Conservation (phyloP, 2,888 invertebrate species). For the Ichneumon xanthorius region DNA sequence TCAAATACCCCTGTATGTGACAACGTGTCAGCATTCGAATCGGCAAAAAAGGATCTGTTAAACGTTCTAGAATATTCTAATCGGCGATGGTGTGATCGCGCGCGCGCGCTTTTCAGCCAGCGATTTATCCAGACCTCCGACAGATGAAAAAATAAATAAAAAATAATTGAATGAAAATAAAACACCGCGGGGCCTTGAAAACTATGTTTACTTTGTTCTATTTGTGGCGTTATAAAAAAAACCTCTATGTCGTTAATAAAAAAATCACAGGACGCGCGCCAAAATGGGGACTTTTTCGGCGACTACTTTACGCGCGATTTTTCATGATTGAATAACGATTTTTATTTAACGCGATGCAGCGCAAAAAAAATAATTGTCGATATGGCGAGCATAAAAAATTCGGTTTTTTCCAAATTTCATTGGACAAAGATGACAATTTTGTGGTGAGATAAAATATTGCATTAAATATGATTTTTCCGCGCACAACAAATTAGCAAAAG, state of each 20-base stretch:
- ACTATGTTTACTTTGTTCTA: conserved; percentile 66
- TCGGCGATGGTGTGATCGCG: conserved; percentile 31
- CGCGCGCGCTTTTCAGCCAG: conserved; percentile 31
- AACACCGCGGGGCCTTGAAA: conserved; percentile 62
- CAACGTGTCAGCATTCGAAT: background rate
- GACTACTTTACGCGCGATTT: background rate
- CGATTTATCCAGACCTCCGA: conserved; percentile 56
- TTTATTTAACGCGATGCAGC: background rate
- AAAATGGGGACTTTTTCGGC: conserved; percentile 14
- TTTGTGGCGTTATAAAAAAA: conserved; percentile 58
- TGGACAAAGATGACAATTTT: too few species aligned
- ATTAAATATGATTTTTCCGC: too few species aligned
- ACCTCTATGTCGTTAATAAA: conserved; percentile 30
- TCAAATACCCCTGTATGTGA: background rate
- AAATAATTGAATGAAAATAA: conserved; percentile 32
- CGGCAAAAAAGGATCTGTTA: conserved; percentile 20
- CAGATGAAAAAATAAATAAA: conserved; percentile 31
- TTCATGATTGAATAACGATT: background rate
- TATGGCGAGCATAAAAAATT: too few species aligned
- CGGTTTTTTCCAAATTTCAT: too few species aligned
- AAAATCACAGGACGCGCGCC: conserved; percentile 38
- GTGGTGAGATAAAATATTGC: too few species aligned
- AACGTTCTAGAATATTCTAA: conserved; percentile 45
- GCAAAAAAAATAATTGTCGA: too few species aligned
- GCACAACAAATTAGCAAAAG: too few species aligned